Evolutionary conservation across 2,113 vertebrate species (phyloP), one percentile per base, ranked within the genome.

Genomic region (Saimiri boliviensis): DNA sequence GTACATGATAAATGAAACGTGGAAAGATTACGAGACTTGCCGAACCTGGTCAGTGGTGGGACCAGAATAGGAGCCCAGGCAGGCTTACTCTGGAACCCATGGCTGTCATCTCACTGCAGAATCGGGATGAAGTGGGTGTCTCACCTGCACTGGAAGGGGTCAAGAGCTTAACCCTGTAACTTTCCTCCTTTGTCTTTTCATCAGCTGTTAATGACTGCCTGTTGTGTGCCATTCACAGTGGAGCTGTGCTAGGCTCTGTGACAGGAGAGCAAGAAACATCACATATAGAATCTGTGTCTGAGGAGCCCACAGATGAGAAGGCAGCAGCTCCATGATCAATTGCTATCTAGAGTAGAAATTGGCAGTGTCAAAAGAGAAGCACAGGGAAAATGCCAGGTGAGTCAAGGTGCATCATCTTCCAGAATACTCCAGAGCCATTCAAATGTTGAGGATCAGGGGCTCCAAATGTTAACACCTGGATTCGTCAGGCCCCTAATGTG

Each of bases 371-470:
- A 42, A n/a, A 68, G 30, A 63, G 80, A 84, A 25, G 19, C 4
- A 2, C 1, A 0, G 21, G n/a, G 40, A 12, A 27, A 35, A 25
- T 4, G 6, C 19, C 14, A 3, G 37, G n/a, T 56, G 37, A 42
- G 10, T 45, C 42, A n/a, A 25, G 56, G 66, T 3, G 14, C 30
- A 17, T 56, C 13, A 0, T 12, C 19, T 45, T 83, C 35, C 25
- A 7, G 80, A 47, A 74, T 37, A 89, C 23, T 5, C 23, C 6
- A 17, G 3, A 81, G 66, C 70, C 60, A 20, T 47, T 35, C 27
- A 7, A 16, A 63, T 20, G 4, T 37, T 63, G 45, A 63, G 56
- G 25, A 45, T 30, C 19, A 32, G 83, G 80, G 76, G 27, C 63
- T 86, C 45, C 49, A 9, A 63, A 40, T 17, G 47, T 37, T 56